Evolutionary conservation across 2,888 invertebrate genomes (phyloP).

Genomic region (Erpobdella octoculata): DNA sequence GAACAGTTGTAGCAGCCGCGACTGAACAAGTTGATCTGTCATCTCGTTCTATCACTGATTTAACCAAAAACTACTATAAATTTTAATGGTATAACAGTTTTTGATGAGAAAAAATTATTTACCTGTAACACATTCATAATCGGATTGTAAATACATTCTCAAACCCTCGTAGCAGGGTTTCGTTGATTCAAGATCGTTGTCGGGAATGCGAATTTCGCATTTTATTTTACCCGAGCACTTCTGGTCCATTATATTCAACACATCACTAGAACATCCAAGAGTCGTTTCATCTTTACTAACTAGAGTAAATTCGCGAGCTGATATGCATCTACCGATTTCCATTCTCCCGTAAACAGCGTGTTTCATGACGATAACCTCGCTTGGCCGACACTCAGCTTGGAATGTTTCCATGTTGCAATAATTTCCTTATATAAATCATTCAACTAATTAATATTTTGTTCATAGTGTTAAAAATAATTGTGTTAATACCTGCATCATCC

Average conservation of each 20-base stretch:
- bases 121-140: constrained; percentile 26
- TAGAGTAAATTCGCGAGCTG: not conserved
- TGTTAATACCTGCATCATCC: no score
- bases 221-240: constrained; percentile 13
- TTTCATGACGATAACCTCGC: constrained; percentile 16
- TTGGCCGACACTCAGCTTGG: not conserved
- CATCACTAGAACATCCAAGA: constrained; percentile 22
- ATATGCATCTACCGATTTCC: constrained; percentile 20
- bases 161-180: constrained; percentile 23
- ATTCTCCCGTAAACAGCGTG: constrained; percentile 24
- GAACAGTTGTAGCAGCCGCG: no score
- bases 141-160: constrained; percentile 24
- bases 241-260: not conserved
- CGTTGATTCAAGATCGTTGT: not conserved
- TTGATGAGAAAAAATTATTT: no score
- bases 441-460: not conserved
- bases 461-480: not conserved
- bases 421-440: not conserved
- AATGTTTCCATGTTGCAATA: not conserved
- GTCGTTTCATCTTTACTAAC: not conserved
- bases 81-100: no score
- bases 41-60: no score
- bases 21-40: no score
- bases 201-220: constrained; percentile 14
- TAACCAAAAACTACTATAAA: no score